Evolutionary conservation across 1,140 invertebrate species (phyloP), one percentile per base, ranked within the genome.

Genomic region (Trachymyrmex cornetzi): DNA sequence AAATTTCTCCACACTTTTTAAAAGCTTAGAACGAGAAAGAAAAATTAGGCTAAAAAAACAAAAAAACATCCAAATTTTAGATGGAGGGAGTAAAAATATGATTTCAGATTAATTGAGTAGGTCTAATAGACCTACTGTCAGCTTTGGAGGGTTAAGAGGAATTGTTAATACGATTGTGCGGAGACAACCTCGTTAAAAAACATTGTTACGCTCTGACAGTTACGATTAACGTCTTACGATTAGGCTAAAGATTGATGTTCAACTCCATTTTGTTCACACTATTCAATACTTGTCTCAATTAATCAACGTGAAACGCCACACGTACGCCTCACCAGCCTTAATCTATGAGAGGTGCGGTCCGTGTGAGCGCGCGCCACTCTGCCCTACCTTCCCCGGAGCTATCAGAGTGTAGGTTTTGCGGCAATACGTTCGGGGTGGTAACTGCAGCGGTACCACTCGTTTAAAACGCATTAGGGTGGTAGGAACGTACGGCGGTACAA

Each of bases 381-480:
- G 53, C 53, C 16, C 85, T 44, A 44, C 63, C 22, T 81, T 57
- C 19, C 14, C 38, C 85, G 64, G 50, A 55, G 77, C 85, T 87
- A 85, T 85, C 82, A 79, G 74, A 30, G 61, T 48, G 72, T 48
- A 66, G 69, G 79, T 87, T 87, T 85, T 85, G 86, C 59, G 80
- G 86, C 79, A 72, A 87, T 84, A 84, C 85, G 77, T 87, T 81
- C 74, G 50, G 74, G 59, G 30, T 69, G 85, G 77, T 84, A 84
- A 71, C 80, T 84, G 86, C 69, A 53, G 69, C 53, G 24, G 27
- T 61, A 72, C 59, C 55, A 91, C 88, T 89, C 88, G 87, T 92
- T 92, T 85, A 77, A 92, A 92, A 92, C 82, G 59, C 89, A 92
- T 91, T 92, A 92, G 77, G 85, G 80, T 19, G 67, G 34, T 48